These are phyloP conservation scores for Pangasianodon hypophthalmus DNA, from an alignment of 2,113 vertebrate species.

Conservation along the genomic window DNA sequence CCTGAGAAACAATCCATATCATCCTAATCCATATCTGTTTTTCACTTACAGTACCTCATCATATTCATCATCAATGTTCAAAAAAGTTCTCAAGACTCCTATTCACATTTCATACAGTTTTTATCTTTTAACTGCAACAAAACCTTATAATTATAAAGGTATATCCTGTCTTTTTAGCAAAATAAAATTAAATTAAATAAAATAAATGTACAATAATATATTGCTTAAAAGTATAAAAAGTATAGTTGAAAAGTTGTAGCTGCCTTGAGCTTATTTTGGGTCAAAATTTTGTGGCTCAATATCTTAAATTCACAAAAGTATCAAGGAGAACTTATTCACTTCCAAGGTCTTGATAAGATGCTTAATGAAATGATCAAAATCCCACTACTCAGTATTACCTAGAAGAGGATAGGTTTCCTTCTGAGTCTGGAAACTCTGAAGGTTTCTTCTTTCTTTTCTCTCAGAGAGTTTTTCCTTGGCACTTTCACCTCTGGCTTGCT, in stretches of 20 bases:
- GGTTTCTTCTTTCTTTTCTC: not conserved
- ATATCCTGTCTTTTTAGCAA: not conserved
- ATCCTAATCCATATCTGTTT: conserved; percentile 34
- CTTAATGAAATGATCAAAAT: not conserved
- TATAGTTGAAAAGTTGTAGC: not conserved
- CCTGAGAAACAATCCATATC: conserved; percentile 25
- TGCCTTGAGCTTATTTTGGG: not conserved
- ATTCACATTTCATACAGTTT: not conserved
- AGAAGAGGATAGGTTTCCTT: not conserved
- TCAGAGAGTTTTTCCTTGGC: not conserved
- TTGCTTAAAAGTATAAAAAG: not conserved
- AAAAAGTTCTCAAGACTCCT: not conserved
- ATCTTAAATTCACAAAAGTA: not conserved
- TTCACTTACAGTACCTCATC: not conserved
- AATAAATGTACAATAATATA: not conserved
- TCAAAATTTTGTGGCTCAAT: not conserved
- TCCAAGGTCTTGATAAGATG: not conserved
- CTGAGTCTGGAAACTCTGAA: not conserved
- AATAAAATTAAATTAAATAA: not conserved
- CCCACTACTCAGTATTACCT: not conserved
- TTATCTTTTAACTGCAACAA: not conserved
- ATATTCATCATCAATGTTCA: not conserved
- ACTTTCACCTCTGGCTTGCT: not conserved
- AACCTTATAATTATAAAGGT: not conserved
- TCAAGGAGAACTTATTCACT: not conserved